Base-by-base conservation (phyloP, 2,113 vertebrate species). In the Trochalopteron elliotii region DNA sequence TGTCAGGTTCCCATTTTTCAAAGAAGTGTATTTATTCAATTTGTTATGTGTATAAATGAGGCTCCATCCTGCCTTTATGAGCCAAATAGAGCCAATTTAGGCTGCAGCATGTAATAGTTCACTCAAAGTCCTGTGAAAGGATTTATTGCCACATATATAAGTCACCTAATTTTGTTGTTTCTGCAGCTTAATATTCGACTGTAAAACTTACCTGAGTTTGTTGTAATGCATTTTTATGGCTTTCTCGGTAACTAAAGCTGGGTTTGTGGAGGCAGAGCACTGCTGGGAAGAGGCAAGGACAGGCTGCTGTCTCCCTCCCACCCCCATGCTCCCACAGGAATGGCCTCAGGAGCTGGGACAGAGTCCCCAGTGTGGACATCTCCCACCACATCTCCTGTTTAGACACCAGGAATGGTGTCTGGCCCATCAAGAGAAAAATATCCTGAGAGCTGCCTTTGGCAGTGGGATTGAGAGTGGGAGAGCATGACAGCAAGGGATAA, bases 141-240 rank as follows among this genome's bases (percentile, higher is more conserved):
- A 82, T 94, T 93, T 70, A 89, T 67, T 75, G 40, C 40, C 20
- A 24, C 22, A 37, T 35, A 74, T 14, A 61, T 55, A 82, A 82
- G 45, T 65, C 45, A 74, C 20, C 39, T 42, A 39, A 82, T 76
- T 78, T 78, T 87, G 39, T 70, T 91, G 52, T 56, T 91, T 93
- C 77, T 96, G 56, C 39, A 90, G 27, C 47, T 90, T 90, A 78
- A 55, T 84, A 91, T 55, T 59, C 0, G 1, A 27, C 12, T 35
- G 42, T 55, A 55, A 59, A 93, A 92, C 49, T 88, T 59, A 16
- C 2, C 60, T 74, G 57, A 76, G 21, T n/a, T 64, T 15, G 13
- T 11, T 17, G 39, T 19, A 67, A 90, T 28, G 15, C 39, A 25
- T 70, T 92, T 87, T 83, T 55, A 75, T 76, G 68, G 71, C 14